Conservation (phyloP, 2,888 invertebrate species). For the Mythimna loreyi region DNA sequence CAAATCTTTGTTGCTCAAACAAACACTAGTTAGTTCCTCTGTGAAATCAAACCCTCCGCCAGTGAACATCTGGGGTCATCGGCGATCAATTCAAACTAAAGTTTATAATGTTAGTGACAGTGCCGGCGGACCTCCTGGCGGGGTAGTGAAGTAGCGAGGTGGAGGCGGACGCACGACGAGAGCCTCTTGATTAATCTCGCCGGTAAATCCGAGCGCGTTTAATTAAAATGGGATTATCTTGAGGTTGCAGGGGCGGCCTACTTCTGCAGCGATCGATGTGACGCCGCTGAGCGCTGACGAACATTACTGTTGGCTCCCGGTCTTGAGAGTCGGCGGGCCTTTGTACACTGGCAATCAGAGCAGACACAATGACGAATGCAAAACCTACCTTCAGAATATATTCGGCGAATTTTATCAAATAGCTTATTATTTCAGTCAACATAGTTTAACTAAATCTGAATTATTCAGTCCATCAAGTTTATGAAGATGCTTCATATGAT, state of each 20-base stretch:
- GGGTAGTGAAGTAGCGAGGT: neutral
- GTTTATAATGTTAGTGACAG: conserved; percentile 24
- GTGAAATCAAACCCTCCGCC: neutral
- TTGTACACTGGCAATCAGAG: neutral
- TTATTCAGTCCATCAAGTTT: neutral
- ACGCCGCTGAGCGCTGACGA: conserved; percentile 12
- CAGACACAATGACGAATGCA: neutral
- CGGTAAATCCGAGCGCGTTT: conserved; percentile 79
- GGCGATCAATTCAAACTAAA: conserved; percentile 8
- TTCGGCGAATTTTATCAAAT: neutral
- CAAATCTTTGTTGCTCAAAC: conserved; percentile 6
- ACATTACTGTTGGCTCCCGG: neutral
- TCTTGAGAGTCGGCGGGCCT: neutral
- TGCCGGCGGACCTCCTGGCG: neutral
- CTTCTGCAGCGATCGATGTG: conserved; percentile 57
- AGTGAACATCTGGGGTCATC: conserved; percentile 21
- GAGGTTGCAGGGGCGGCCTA: conserved; percentile 72
- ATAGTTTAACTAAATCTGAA: neutral
- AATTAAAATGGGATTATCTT: conserved; percentile 86
- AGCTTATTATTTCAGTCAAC: neutral
- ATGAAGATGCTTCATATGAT: neutral
- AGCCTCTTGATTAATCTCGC: conserved; percentile 81
- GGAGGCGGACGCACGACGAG: conserved; percentile 49
- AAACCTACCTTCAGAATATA: neutral
- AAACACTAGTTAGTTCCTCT: conserved; percentile 8